A percentile compares a stretch with the other conserved stretches of the same genome.
Evolutionary conservation across 2,888 invertebrate genomes (phyloP).

Genomic region (Cataglyphis rosenhaueri): DNA sequence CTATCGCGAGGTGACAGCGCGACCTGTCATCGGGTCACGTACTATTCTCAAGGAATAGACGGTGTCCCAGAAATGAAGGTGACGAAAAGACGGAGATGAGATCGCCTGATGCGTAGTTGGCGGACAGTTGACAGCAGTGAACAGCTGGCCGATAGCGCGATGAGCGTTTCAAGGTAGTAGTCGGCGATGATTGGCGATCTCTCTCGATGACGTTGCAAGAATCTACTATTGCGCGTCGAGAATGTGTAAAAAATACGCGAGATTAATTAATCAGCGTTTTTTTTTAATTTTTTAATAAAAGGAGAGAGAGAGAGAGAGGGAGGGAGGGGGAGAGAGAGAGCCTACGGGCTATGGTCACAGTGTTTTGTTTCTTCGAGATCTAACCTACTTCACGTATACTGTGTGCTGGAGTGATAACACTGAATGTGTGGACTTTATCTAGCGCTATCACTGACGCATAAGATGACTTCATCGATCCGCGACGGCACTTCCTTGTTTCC

Average conservation of each 20-base stretch:
- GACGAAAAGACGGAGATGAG: not conserved
- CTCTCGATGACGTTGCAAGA: conserved; percentile 22
- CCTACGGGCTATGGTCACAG: not conserved
- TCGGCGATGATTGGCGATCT: not conserved
- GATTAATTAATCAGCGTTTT: not conserved
- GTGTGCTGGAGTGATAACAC: conserved; percentile 61
- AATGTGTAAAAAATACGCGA: not conserved
- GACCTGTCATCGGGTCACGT: conserved; percentile 59
- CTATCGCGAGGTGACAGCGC: conserved; percentile 59
- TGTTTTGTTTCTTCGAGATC: conserved; percentile 58
- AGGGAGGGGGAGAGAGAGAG: not conserved
- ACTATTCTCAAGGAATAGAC: conserved; percentile 50
- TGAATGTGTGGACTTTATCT: conserved; percentile 54
- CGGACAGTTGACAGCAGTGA: conserved; percentile 8
- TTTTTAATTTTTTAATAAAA: not conserved
- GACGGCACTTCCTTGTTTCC: conserved; percentile 70
- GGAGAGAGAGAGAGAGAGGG: not conserved
- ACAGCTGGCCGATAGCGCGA: conserved; percentile 25
- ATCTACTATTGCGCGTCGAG: not conserved
- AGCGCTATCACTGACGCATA: conserved; percentile 59
- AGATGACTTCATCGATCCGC: conserved; percentile 57
- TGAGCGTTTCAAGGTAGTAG: conserved; percentile 2
- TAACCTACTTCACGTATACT: conserved; percentile 67
- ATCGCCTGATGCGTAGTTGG: not conserved
- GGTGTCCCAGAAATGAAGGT: conserved; percentile 33